phyloP scores from a whole-genome alignment of 2,113 vertebrate species.

The Notechis scutatus region DNA sequence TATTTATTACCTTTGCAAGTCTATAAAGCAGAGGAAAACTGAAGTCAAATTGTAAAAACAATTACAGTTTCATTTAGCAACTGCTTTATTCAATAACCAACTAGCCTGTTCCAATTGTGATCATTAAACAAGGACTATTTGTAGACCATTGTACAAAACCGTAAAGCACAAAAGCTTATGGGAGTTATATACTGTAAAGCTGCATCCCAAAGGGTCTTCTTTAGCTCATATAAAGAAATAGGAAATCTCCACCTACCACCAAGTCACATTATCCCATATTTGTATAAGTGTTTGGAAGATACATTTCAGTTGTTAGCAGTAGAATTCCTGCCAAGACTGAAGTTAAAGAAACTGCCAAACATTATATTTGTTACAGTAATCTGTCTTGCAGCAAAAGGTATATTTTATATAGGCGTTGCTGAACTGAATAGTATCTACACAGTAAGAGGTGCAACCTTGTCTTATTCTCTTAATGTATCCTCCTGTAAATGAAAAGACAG shows the following conservation, averaged over 20 bases:
- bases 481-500: not conserved
- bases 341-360: not conserved
- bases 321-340: not conserved
- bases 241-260: not conserved
- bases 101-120: not conserved
- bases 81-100: not conserved
- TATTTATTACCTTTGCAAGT: not conserved
- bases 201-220: not conserved
- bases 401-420: not conserved
- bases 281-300: not conserved
- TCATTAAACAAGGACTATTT: not conserved
- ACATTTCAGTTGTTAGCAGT: not conserved
- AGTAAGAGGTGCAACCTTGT: not conserved
- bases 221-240: not conserved
- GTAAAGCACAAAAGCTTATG: not conserved
- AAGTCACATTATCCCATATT: not conserved
- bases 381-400: not conserved
- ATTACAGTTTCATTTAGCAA: not conserved
- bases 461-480: not conserved
- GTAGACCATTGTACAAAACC: not conserved
- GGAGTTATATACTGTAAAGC: not conserved
- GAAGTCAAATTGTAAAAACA: not conserved
- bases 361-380: not conserved
- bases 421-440: not conserved
- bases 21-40: not conserved